A percentile compares a stretch with the other conserved stretches of the same genome.
These are phyloP conservation scores for Oryzias sinensis DNA, from an alignment of 2,797 vertebrate species.

Conservation along the genomic window DNA sequence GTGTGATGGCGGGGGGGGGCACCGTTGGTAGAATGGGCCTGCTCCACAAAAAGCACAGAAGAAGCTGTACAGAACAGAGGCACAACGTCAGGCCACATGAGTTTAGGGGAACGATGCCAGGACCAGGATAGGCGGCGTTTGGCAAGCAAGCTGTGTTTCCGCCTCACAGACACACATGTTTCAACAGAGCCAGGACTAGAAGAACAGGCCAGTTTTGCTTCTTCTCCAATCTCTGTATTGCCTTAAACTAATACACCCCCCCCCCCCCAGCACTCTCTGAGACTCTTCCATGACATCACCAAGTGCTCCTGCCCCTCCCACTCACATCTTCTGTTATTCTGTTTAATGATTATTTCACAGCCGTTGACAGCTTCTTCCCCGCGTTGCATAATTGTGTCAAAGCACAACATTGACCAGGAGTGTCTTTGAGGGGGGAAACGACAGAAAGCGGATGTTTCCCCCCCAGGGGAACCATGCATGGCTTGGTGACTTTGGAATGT, in stretches of 20 bases:
- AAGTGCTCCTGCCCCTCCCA: slow-evolving; percentile 33
- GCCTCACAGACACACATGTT: slow-evolving; percentile 25
- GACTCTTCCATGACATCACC: slow-evolving; percentile 64
- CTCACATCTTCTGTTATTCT: slow-evolving; percentile 1
- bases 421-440: slow-evolving; percentile 27
- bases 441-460: slow-evolving; percentile 48
- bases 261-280: slow-evolving; percentile 21
- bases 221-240: slow-evolving; percentile 10
- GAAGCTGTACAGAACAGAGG: slow-evolving; percentile 42
- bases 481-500: slow-evolving; percentile 58
- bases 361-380: slow-evolving; percentile 6
- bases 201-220: slow-evolving; percentile 24
- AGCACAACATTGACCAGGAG: slow-evolving; percentile 23
- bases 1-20: slow-evolving; percentile 10
- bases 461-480: slow-evolving; percentile 34
- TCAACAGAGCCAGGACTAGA: slow-evolving; percentile 12
- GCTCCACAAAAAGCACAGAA: slow-evolving; percentile 39
- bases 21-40: slow-evolving; percentile 8
- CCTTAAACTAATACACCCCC: slow-evolving; percentile 27
- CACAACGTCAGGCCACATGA: slow-evolving; percentile 57
- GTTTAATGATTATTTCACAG: slow-evolving; percentile 13
- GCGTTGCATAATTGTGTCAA: slow-evolving; percentile 29
- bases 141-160: slow-evolving; percentile 32
- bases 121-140: slow-evolving; percentile 43
- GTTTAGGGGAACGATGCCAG: slow-evolving; percentile 38